These are phyloP conservation scores for Galeruca laticollis DNA, from an alignment of 2,888 invertebrate species.

Conservation along the genomic window DNA sequence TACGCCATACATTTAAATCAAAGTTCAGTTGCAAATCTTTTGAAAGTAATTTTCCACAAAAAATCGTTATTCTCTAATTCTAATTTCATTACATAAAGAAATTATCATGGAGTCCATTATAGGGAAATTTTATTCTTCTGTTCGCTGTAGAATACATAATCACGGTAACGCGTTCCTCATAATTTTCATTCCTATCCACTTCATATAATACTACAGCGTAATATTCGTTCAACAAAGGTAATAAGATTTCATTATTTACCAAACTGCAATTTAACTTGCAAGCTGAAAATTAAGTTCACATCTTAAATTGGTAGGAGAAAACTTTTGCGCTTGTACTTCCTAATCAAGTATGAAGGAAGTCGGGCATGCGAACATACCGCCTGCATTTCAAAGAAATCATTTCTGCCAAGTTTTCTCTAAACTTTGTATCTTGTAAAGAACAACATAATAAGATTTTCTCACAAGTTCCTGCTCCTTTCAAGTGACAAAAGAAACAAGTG, in stretches of 20 bases:
- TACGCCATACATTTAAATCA: too few relatives aligned
- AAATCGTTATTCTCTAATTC: too few relatives aligned
- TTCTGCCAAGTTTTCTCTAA: slow-evolving; percentile 33
- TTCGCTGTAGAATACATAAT: too few relatives aligned
- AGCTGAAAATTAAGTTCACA: slow-evolving; percentile 31
- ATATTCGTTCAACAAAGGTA: slow-evolving; percentile 1
- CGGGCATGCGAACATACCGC: slow-evolving; percentile 29
- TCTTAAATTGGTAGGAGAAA: slow-evolving; percentile 30
- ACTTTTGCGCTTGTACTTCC: slow-evolving; percentile 33
- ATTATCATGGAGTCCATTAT: too few relatives aligned
- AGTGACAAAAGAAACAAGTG: slow-evolving; percentile 44
- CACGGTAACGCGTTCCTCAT: too few relatives aligned
- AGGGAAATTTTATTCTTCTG: too few relatives aligned
- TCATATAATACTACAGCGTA: too few relatives aligned
- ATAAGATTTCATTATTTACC: neutral
- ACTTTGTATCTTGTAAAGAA: slow-evolving; percentile 43
- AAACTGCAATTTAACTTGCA: slow-evolving; percentile 16
- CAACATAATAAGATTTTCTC: slow-evolving; percentile 43
- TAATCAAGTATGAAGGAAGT: slow-evolving; percentile 42
- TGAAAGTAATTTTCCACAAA: too few relatives aligned
- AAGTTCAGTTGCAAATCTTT: neutral
- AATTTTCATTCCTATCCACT: too few relatives aligned
- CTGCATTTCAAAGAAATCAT: slow-evolving; percentile 41
- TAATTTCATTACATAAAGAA: too few relatives aligned
- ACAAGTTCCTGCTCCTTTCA: slow-evolving; percentile 35